Base-by-base conservation (phyloP, 2,113 vertebrate genomes). In the Glaucidium brasilianum region DNA sequence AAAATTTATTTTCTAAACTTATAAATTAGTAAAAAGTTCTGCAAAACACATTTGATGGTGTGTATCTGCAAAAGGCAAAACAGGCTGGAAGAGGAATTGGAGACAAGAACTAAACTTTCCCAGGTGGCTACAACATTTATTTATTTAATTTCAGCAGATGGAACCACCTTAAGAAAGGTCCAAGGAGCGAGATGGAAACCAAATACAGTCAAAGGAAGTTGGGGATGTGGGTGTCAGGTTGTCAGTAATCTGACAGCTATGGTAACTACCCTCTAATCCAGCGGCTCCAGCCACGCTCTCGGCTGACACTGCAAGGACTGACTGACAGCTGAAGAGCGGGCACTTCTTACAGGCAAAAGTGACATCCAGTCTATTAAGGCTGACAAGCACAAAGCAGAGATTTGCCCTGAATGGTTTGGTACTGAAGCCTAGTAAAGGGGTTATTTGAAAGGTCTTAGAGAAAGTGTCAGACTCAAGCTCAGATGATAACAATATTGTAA, bases 191-290 rank as follows among this genome's bases (percentile, higher is more conserved):
- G 97, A 98, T 94, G 98, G 99, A 99, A 99, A 99, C 98, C 99
- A 99, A 99, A 99, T 98, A 97, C 98, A 98, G 98, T 95, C 98
- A 99, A 98, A 99, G 98, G 98, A 99, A 99, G 99, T 99, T 99
- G 99, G 98, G 98, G 98, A 98, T 98, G 98, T 98, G 99, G 99
- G 99, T 99, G 99, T 99, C 99, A 99, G 99, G 98, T 99, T 99
- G 99, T 99, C 99, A 99, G 99, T 99, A 99, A 99, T 99, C 99
- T 99, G 99, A 99, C 99, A 99, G 99, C 99, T 99, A 96, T 99
- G 99, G 99, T 99, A 99, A 99, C 99, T 99, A 99, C 99, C 99
- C 99, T 99, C 99, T 99, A 99, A 99, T 99, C 99, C 99, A 99
- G 99, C 98, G 97, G 99, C 99, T 99, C 98, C 99, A 99, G 99